Base-by-base conservation (phyloP, 2,888 invertebrate species). In the Volucella bombylans region DNA sequence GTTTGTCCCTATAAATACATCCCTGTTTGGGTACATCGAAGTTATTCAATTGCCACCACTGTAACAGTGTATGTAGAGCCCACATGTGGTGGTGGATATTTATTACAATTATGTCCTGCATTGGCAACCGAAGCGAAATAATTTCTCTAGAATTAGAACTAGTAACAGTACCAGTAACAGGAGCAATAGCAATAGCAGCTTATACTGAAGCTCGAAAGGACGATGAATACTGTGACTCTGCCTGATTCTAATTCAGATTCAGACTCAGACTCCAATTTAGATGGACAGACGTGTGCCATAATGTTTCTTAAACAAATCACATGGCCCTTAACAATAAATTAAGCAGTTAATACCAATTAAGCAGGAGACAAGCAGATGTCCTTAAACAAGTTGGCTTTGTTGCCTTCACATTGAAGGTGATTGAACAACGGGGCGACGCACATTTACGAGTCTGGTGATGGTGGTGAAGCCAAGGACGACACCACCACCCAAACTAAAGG, bases 331-430 rank as follows among this genome's bases (percentile, higher is more conserved):
- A 87, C 90, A 88, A 90, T 90, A 90, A 90, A 90, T 90, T 90
- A 88, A 88, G 88, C 88, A 89, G 90, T 90, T 90, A 90, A 90
- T 90, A 89, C 90, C 90, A 90, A 90, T 90, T 90, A 90, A 90
- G 89, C 89, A 90, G 90, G 83, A 88, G 89, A 89, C 88, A 88
- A 88, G 90, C 89, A 89, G 89, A 88, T 89, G 88, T 89, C 89
- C 88, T 88, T 88, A 89, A 88, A 88, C 88, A 88, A 88, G 87
- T 86, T 87, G 87, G 88, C 87, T 83, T 87, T 78, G 87, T 86
- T 87, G 87, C 88, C 87, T 83, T 87, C 74, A 73, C 59, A 62
- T 59, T 71, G 62, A 50, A 55, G 71, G 71, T 78, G 82, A 86
- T 82, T 82, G 81, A 85, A 81, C 73, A 68, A 47, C 41, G 59